Evolutionary conservation across 2,797 vertebrate species (phyloP).

Genomic region (Hydrocynus forskahlii): DNA sequence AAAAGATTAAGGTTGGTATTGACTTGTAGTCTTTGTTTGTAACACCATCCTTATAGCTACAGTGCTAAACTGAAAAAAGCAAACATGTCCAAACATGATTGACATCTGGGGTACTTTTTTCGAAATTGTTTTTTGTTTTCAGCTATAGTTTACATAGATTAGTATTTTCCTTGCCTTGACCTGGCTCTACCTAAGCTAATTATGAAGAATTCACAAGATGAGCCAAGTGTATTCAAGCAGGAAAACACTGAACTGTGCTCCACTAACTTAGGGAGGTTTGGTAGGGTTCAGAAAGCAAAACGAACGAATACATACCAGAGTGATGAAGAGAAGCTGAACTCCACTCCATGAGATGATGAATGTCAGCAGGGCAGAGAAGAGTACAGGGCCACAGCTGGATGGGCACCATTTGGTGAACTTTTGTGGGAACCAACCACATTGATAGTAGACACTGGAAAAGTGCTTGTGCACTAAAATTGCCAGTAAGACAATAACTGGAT

Average conservation of each 20-base stretch:
- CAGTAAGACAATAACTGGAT: background rate
- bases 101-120: no score
- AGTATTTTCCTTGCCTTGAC: background rate
- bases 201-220: background rate
- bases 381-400: background rate
- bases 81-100: no score
- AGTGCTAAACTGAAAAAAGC: no score
- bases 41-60: no score
- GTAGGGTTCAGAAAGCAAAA: conserved; percentile 62
- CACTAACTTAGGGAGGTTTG: conserved; percentile 51
- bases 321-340: conserved; percentile 30
- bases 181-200: background rate
- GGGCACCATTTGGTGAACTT: background rate
- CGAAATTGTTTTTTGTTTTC: background rate
- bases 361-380: conserved; percentile 1
- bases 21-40: no score
- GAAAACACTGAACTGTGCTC: conserved; percentile 14
- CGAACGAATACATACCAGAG: conserved; percentile 52
- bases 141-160: background rate
- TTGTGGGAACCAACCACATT: background rate
- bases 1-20: no score
- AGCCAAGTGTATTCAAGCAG: background rate
- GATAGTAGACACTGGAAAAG: conserved; percentile 25
- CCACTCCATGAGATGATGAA: conserved; percentile 1
- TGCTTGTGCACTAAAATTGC: background rate